These are phyloP conservation scores for Caiman crocodilus DNA, from an alignment of 2,797 vertebrate species.

Conservation along the genomic window DNA sequence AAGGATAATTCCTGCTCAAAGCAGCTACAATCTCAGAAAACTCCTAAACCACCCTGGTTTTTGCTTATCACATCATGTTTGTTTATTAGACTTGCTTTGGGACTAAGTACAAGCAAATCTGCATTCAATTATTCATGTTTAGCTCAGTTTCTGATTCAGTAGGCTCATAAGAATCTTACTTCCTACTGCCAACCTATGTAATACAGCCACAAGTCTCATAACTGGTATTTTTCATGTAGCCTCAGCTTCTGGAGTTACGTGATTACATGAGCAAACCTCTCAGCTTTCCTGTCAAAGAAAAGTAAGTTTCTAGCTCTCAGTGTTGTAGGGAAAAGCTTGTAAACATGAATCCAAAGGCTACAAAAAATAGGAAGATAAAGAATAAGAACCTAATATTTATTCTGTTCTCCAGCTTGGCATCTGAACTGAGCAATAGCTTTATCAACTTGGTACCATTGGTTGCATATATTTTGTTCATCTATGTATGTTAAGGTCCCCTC, in stretches of 20 bases:
- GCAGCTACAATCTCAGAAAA: accelerated
- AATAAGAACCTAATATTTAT: neutral
- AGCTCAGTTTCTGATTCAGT: neutral
- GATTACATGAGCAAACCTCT: neutral
- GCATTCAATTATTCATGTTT: neutral
- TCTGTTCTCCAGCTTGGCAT: neutral
- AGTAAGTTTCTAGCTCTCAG: neutral
- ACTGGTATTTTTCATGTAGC: neutral
- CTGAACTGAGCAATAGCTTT: neutral
- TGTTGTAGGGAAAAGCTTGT: neutral
- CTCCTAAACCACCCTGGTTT: neutral
- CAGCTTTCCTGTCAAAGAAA: neutral
- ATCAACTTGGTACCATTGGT: neutral
- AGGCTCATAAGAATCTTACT: neutral
- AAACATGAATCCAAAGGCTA: neutral
- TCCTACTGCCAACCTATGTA: neutral
- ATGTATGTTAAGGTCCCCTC: constrained; percentile 34
- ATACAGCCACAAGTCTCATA: neutral
- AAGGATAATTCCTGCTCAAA: neutral
- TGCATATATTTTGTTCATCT: neutral
- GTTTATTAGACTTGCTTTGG: neutral
- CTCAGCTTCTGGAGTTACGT: neutral
- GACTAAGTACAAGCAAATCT: neutral
- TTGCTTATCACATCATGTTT: neutral
- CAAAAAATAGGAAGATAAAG: neutral